phyloP scores from a whole-genome alignment of 2,797 vertebrate genomes.

The Micropoecilia bifurca region DNA sequence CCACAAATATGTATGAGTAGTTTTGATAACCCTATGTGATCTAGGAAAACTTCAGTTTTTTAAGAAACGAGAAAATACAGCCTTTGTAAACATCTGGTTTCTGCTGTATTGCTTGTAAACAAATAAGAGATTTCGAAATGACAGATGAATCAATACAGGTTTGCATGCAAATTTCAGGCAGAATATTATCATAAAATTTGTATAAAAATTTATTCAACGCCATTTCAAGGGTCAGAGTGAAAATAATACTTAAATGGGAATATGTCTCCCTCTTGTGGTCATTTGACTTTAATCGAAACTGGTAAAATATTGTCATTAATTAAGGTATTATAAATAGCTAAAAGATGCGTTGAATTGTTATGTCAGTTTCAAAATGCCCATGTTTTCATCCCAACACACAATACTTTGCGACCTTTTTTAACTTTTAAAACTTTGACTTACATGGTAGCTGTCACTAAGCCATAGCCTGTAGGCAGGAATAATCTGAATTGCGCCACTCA shows the following conservation, averaged over 20 bases:
- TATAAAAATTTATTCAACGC: neutral
- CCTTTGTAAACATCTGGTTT: neutral
- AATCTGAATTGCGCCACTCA: neutral
- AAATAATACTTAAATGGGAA: neutral
- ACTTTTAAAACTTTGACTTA: neutral
- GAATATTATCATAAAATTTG: neutral
- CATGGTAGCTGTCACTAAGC: neutral
- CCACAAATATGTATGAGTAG: neutral
- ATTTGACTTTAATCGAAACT: neutral
- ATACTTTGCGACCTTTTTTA: neutral
- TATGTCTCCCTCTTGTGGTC: slow-evolving; percentile 37
- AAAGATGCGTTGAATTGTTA: neutral
- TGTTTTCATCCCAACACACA: neutral
- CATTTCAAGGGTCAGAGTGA: neutral
- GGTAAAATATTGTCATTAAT: neutral
- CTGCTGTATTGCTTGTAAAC: neutral
- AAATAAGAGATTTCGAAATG: neutral
- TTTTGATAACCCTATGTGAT: neutral
- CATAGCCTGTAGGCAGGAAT: neutral
- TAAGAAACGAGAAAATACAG: neutral
- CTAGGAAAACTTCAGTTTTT: neutral
- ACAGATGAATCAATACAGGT: neutral
- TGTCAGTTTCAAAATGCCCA: neutral
- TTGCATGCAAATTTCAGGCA: neutral
- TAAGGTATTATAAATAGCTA: neutral